Evolutionary conservation across 2,888 invertebrate species (phyloP).

Genomic region (Parnassius orleans): DNA sequence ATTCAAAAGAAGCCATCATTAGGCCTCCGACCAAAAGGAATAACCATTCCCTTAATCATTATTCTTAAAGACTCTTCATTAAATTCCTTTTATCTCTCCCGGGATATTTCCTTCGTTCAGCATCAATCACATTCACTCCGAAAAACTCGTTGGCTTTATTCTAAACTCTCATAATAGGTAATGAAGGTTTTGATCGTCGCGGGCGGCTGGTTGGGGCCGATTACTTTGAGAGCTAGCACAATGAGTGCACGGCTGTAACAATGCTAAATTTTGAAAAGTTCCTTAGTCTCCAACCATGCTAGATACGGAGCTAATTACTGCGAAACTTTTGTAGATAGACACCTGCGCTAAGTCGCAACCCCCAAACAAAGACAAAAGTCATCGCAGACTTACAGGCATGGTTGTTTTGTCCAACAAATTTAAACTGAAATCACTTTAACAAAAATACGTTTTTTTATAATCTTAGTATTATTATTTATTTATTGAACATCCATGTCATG

Average conservation of each 20-base stretch:
- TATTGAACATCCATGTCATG: too few species aligned
- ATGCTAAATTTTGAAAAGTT: slow-evolving; percentile 76
- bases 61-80: slow-evolving; percentile 81
- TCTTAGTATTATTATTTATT: too few species aligned
- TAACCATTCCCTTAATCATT: slow-evolving; percentile 80
- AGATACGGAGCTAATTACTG: slow-evolving; percentile 77
- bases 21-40: slow-evolving; percentile 74
- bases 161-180: slow-evolving; percentile 81
- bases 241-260: slow-evolving; percentile 73
- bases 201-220: slow-evolving; percentile 71
- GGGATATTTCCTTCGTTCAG: slow-evolving; percentile 76
- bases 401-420: slow-evolving; percentile 43
- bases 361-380: slow-evolving; percentile 77
- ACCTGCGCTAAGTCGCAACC: slow-evolving; percentile 73
- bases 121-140: slow-evolving; percentile 80
- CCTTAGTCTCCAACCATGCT: slow-evolving; percentile 70
- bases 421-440: slow-evolving; percentile 45
- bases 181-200: slow-evolving; percentile 76
- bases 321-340: slow-evolving; percentile 79
- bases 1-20: slow-evolving; percentile 76
- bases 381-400: slow-evolving; percentile 72
- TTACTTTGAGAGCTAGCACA: slow-evolving; percentile 76
- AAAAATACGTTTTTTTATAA: slow-evolving; percentile 44
- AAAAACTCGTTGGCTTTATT: slow-evolving; percentile 81
- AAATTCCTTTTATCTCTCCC: slow-evolving; percentile 80